Evolutionary conservation across 2,888 invertebrate species (phyloP), one percentile per base, ranked within the genome.

Genomic region (Candidula unifasciata): DNA sequence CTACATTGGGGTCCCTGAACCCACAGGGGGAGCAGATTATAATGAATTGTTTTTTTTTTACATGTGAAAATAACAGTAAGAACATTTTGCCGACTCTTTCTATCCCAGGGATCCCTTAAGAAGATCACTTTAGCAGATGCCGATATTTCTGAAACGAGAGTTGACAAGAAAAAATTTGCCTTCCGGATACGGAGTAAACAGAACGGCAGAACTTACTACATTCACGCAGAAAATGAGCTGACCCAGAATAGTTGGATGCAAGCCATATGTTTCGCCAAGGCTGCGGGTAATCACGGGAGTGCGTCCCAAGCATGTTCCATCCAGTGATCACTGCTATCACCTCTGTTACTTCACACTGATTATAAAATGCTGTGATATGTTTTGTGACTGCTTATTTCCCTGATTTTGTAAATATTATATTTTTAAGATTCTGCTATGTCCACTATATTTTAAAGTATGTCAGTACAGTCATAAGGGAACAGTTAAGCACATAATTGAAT

Each of bases 161-260:
- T 93, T 30, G 93, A 93, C 87, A 91, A 92, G 86, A 93, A 93
- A 85, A 88, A 89, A 78, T 90, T 90, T 89, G 92, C 92, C 69
- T 93, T 93, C 88, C 89, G 91, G 52, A 91, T 93, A 78, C 90
- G 91, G 86, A 91, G 92, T 33, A 92, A 91, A 86, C 91, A 92
- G 77, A 91, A 90, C 85, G 91, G 92, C 52, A 87, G 93, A 64
- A 89, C 90, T 33, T 93, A 91, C 87, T 93, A 93, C 87, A 89
- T 93, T 64, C 91, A 93, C 78, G 93, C 93, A 37, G 92, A 93
- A 30, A 91, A 91, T 89, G 93, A 93, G 87, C 81, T 87, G 27
- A 87, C 87, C 30, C 92, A 93, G 82, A 91, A 92, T 87, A 90
- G 92, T 81, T 93, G 93, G 93, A 93, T 93, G 93, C 93, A 93